phyloP scores from a whole-genome alignment of 2,888 invertebrate species.

The Leucophenga maculata region DNA sequence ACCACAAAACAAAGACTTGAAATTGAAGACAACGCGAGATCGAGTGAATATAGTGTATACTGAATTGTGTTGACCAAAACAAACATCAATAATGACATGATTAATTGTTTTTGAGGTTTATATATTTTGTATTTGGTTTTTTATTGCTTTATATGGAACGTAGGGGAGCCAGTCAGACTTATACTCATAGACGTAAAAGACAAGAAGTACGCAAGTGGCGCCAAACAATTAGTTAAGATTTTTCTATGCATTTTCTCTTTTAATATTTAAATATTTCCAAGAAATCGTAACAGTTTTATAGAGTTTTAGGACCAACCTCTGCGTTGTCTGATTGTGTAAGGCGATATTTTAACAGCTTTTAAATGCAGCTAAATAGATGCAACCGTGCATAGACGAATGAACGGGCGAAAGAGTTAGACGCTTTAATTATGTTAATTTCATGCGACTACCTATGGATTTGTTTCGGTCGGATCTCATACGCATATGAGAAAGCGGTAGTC shows the following conservation, averaged over 20 bases:
- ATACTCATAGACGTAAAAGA: background rate
- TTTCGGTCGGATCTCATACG: background rate
- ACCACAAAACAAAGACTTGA: no score
- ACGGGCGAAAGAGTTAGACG: background rate
- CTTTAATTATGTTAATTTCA: constrained; percentile 66
- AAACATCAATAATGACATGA: constrained; percentile 25
- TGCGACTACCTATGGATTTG: constrained; percentile 4
- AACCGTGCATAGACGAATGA: constrained; percentile 38
- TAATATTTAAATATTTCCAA: constrained; percentile 18
- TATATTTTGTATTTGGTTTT: background rate
- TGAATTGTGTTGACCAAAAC: constrained; percentile 23
- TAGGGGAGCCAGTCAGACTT: no score
- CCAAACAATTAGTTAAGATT: constrained; percentile 59
- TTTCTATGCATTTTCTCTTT: constrained; percentile 4
- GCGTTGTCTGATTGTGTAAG: background rate
- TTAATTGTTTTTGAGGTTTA: constrained; percentile 16
- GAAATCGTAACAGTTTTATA: constrained; percentile 10
- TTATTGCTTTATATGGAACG: background rate
- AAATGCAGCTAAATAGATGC: constrained; percentile 59
- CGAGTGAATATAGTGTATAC: background rate
- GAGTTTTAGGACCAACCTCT: background rate
- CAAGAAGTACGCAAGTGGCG: constrained; percentile 45
- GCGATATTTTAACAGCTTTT: constrained; percentile 53
- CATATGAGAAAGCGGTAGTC: constrained; percentile 3
- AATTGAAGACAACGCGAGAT: no score